These are phyloP conservation scores for Poecilia wingei DNA, from an alignment of 2,797 vertebrate genomes.

Conservation along the genomic window DNA sequence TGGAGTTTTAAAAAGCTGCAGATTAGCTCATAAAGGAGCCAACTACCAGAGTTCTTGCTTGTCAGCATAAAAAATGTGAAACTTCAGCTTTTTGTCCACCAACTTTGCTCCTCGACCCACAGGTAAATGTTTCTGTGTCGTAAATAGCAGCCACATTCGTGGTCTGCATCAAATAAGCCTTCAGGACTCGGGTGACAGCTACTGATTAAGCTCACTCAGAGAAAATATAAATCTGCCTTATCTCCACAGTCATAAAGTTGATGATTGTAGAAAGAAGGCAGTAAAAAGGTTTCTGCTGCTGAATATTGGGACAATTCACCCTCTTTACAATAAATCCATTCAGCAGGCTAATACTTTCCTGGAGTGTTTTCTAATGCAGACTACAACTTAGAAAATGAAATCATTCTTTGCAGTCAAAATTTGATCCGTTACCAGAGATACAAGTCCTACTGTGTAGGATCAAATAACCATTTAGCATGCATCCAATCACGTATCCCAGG, in stretches of 20 bases:
- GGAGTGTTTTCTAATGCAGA: constrained; percentile 57
- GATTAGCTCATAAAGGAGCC: neutral
- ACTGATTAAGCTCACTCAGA: constrained; percentile 39
- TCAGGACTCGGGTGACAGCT: constrained; percentile 10
- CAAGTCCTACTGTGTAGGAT: neutral
- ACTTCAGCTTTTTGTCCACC: constrained; percentile 38
- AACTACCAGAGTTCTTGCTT: neutral
- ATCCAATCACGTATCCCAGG: neutral
- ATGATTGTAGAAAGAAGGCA: constrained; percentile 48
- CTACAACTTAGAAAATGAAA: constrained; percentile 50
- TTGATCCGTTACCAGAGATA: constrained; percentile 9
- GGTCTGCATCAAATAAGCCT: constrained; percentile 52
- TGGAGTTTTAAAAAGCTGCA: neutral
- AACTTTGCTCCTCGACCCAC: constrained; percentile 22
- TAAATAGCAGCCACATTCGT: constrained; percentile 45
- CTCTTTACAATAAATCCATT: constrained; percentile 50
- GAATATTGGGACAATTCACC: constrained; percentile 28
- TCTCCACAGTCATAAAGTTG: constrained; percentile 58
- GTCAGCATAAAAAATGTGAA: constrained; percentile 9
- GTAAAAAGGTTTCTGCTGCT: constrained; percentile 46
- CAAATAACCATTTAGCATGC: neutral
- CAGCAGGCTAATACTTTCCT: constrained; percentile 40
- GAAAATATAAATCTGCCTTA: constrained; percentile 62
- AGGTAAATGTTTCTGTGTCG: constrained; percentile 48
- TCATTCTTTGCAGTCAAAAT: constrained; percentile 16